Evolutionary conservation across 2,888 invertebrate species (phyloP).

Genomic region (Zeuzera pyrina): DNA sequence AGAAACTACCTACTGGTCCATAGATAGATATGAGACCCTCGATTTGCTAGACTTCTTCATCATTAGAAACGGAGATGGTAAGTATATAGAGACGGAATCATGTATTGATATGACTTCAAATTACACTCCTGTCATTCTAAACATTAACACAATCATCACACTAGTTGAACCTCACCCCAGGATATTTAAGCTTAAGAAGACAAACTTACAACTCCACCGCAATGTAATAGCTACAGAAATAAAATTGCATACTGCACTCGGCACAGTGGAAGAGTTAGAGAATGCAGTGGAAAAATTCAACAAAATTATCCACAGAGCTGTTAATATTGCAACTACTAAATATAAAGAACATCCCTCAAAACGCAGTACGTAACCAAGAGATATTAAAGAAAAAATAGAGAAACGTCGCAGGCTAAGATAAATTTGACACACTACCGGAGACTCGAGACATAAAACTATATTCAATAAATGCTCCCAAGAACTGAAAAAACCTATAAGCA

Average conservation of each 20-base stretch:
- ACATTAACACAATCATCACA: constrained; percentile 5
- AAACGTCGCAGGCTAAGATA: not conserved
- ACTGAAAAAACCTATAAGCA: not conserved
- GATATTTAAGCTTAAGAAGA: constrained; percentile 9
- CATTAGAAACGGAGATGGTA: constrained; percentile 6
- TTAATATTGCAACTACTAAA: not conserved
- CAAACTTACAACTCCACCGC: constrained; percentile 13
- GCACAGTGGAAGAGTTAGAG: constrained; percentile 3
- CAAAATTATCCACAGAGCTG: not conserved
- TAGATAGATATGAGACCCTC: constrained; percentile 12
- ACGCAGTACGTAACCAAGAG: not conserved
- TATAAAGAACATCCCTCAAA: constrained; percentile 1
- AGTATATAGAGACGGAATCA: constrained; percentile 8
- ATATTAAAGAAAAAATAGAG: not conserved
- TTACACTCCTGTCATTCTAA: constrained; percentile 17
- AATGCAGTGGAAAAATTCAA: not conserved
- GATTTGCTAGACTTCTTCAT: constrained; percentile 18
- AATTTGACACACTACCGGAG: not conserved
- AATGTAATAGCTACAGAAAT: constrained; percentile 7
- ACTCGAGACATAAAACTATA: not conserved
- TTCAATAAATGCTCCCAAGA: not conserved
- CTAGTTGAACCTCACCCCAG: not conserved
- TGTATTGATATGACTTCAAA: constrained; percentile 15
- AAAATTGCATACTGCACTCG: constrained; percentile 9
- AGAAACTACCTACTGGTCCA: constrained; percentile 14